Evolutionary conservation across 2,888 invertebrate species (phyloP).

Genomic region (Dynastes grantii): DNA sequence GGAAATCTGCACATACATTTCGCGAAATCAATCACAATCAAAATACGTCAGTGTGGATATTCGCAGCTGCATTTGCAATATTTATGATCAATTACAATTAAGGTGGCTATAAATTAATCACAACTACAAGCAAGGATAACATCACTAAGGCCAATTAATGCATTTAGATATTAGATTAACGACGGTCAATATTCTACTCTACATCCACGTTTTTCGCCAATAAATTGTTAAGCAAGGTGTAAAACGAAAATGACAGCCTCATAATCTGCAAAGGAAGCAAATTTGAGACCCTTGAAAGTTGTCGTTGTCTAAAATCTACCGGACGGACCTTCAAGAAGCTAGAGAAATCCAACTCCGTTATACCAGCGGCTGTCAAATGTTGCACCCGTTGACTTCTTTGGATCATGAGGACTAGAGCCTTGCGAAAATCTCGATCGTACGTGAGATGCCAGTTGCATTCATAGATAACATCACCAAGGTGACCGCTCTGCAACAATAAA

Average conservation of each 20-base stretch:
- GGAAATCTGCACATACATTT: no score
- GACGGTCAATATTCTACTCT: no score
- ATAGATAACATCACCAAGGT: slow-evolving; percentile 49
- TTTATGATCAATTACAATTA: no score
- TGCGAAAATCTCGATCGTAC: slow-evolving; percentile 49
- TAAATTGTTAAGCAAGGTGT: slow-evolving; percentile 53
- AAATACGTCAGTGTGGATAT: no score
- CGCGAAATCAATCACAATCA: no score
- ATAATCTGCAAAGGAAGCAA: slow-evolving; percentile 53
- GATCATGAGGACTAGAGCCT: slow-evolving; percentile 53
- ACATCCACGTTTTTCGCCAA: slow-evolving; percentile 24
- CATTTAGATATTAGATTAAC: no score
- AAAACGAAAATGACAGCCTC: slow-evolving; percentile 56
- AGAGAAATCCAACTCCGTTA: slow-evolving; percentile 54
- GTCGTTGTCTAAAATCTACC: not conserved
- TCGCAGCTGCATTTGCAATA: no score
- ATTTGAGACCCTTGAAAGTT: not conserved
- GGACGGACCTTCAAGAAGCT: slow-evolving; percentile 53
- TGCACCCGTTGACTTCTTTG: slow-evolving; percentile 51
- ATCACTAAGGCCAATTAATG: no score
- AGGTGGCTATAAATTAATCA: no score
- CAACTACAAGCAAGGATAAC: no score
- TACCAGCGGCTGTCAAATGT: slow-evolving; percentile 54
- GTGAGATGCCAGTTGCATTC: slow-evolving; percentile 51
- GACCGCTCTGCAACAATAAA: slow-evolving; percentile 49